Evolutionary conservation across 1,140 invertebrate species (phyloP).

Genomic region (Neodiprion fabricii): DNA sequence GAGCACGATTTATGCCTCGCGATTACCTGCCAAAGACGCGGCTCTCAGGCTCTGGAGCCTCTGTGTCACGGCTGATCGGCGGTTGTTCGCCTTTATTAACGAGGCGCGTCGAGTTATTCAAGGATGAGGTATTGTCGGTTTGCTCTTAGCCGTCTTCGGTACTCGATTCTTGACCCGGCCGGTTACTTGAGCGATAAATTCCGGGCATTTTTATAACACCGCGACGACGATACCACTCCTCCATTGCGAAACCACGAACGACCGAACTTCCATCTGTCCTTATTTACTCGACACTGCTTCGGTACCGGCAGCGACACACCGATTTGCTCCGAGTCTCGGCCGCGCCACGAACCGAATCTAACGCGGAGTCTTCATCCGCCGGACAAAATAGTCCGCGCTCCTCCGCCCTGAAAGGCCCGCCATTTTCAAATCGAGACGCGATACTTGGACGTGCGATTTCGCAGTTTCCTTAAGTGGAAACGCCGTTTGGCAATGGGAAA

Average conservation of each 20-base stretch:
- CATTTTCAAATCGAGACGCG: not conserved
- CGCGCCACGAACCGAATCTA: not conserved
- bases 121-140: not conserved
- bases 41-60: no score
- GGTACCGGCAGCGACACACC: no score
- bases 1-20: no score
- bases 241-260: no score
- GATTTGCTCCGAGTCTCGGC: not conserved
- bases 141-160: constrained; percentile 31
- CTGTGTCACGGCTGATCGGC: no score
- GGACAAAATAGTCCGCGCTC: not conserved
- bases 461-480: not conserved
- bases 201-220: constrained; percentile 28
- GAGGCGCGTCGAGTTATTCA: not conserved
- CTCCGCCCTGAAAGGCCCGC: not conserved
- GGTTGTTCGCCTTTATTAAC: no score
- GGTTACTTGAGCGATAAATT: constrained; percentile 26
- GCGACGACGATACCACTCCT: no score
- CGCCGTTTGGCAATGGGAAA: not conserved
- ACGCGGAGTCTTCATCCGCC: not conserved
- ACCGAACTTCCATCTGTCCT: no score
- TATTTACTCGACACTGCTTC: no score
- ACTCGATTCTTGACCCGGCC: constrained; percentile 31
- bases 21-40: no score
- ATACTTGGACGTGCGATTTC: not conserved